Evolutionary conservation across 2,113 vertebrate species (phyloP).

Genomic region (human (Homo sapiens)): DNA sequence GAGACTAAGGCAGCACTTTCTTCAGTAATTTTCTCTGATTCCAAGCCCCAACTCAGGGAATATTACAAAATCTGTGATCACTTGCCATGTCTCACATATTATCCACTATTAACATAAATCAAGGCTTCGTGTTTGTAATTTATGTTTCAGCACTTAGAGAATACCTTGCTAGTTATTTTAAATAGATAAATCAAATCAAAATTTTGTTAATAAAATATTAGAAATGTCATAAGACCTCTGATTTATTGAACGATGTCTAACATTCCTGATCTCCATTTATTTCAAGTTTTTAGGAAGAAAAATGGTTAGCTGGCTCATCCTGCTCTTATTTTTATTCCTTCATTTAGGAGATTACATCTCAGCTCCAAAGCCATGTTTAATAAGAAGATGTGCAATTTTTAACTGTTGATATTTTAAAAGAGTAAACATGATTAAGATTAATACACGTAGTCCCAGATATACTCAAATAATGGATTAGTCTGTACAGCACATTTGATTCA

Average conservation of each 20-base stretch:
- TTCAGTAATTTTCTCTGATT: neutral
- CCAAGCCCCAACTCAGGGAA: neutral
- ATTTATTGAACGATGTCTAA: conserved; percentile 75
- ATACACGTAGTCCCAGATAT: conserved; percentile 42
- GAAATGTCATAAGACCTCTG: conserved; percentile 68
- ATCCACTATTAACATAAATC: conserved; percentile 65
- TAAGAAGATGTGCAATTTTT: conserved; percentile 63
- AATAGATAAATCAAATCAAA: conserved; percentile 79
- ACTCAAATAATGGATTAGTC: conserved; percentile 64
- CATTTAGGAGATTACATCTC: conserved; percentile 68
- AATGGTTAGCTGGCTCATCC: conserved; percentile 1
- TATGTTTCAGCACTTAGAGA: conserved; percentile 65
- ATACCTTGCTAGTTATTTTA: conserved; percentile 71
- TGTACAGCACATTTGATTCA: conserved; percentile 42
- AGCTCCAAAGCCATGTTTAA: conserved; percentile 69
- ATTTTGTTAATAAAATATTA: conserved; percentile 76
- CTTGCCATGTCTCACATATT: neutral
- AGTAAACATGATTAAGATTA: conserved; percentile 69
- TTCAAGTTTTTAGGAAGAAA: conserved; percentile 66
- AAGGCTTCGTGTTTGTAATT: conserved; percentile 67
- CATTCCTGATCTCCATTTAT: conserved; percentile 71
- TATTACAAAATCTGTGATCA: conserved; percentile 9
- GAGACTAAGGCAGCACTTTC: neutral
- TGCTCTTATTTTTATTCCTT: conserved; percentile 75
- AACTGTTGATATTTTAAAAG: conserved; percentile 65